A percentile compares a stretch with the other conserved stretches of the same genome.
Conservation (phyloP, 2,888 invertebrate genomes). For the Nomada goodeniana region DNA sequence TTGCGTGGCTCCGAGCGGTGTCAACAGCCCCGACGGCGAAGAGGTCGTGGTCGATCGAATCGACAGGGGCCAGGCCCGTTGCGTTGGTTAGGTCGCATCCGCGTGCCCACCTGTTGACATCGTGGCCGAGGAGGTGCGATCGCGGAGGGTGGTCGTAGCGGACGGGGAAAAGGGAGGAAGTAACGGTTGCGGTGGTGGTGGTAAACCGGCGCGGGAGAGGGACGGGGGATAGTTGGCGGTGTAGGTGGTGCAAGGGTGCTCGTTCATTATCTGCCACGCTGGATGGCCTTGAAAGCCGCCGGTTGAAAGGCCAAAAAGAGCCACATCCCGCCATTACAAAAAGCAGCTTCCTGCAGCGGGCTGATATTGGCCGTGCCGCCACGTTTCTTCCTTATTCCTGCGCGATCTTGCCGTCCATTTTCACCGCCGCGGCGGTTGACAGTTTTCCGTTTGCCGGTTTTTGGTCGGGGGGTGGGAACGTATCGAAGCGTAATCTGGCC, state of each 20-base stretch:
- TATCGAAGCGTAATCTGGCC: background rate
- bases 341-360: constrained; percentile 38
- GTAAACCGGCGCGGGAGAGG: constrained; percentile 7
- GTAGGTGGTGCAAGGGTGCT: constrained; percentile 64
- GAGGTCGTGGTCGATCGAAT: constrained; percentile 61
- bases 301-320: constrained; percentile 67
- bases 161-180: constrained; percentile 41
- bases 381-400: constrained; percentile 7
- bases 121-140: constrained; percentile 76
- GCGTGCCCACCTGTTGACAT: constrained; percentile 83
- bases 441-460: constrained; percentile 8
- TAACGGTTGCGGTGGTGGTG: constrained; percentile 35
- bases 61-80: constrained; percentile 62
- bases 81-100: constrained; percentile 76
- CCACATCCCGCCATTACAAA: constrained; percentile 56
- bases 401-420: background rate
- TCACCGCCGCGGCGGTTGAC: background rate
- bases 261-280: constrained; percentile 71
- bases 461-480: background rate
- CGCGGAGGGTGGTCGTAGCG: constrained; percentile 63
- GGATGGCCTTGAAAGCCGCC: constrained; percentile 65
- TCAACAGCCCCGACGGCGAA: constrained; percentile 47
- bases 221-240: constrained; percentile 20
- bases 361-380: constrained; percentile 36
- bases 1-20: constrained; percentile 38